These are phyloP conservation scores for Ovis aries DNA, from an alignment of 2,113 vertebrate genomes.

Conservation along the genomic window DNA sequence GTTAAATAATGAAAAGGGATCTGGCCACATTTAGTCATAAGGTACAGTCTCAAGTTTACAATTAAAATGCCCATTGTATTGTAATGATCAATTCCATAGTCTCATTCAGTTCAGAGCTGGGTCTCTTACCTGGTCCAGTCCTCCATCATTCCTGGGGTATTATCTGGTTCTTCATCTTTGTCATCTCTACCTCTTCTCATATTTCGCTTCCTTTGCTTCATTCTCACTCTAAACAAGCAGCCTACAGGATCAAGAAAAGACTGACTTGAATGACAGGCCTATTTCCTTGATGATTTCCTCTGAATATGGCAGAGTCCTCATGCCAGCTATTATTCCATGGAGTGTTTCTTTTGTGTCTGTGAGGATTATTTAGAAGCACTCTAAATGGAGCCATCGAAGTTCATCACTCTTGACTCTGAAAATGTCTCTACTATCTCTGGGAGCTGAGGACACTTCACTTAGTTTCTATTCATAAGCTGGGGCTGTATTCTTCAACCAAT, in stretches of 20 bases:
- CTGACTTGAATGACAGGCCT: background rate
- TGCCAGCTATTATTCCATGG: background rate
- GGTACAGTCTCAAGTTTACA: background rate
- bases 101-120: background rate
- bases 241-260: background rate
- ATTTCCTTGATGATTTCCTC: background rate
- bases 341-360: background rate
- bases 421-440: background rate
- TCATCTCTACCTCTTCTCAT: background rate
- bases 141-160: background rate
- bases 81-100: background rate
- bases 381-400: background rate
- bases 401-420: background rate
- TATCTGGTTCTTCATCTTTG: background rate
- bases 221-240: background rate
- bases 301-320: background rate
- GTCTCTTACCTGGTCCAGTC: background rate
- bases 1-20: background rate
- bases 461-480: background rate
- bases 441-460: background rate
- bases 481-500: background rate
- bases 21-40: background rate
- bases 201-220: background rate
- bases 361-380: background rate
- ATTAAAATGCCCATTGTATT: background rate